Evolutionary conservation across 1,140 invertebrate species (phyloP), one percentile per base, ranked within the genome.

Genomic region (Lepidurus arcticus): DNA sequence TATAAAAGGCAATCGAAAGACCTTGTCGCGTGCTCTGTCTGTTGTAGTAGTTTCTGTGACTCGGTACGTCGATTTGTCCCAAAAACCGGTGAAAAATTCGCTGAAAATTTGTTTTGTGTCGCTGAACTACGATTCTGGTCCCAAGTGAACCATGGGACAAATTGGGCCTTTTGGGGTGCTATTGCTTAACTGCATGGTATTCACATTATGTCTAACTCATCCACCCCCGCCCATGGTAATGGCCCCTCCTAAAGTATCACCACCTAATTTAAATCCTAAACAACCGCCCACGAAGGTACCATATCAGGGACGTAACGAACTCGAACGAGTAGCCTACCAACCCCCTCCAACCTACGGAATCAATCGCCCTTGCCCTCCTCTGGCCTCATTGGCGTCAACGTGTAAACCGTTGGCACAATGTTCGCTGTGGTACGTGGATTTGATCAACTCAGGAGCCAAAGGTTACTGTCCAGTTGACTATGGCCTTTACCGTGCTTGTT

Each of bases 341-440:
- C 47, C 53, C 7, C 53, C 3, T 21, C 53, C 53, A 65, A 13
- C 53, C 21, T 65, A 11, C 9, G 74, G 34, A n/a, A 11, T 16
- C 11, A 42, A 42, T 16, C n/a, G 13, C 6, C 42, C 74, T 16
- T 80, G 79, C 45, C 76, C 79, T 0, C 26, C 76, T 44, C 13
- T 80, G 26, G 13, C 42, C 7, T 42, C 42, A 11, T 77, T 65
- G 13, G 42, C 79, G 8, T 73, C 79, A 34, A 26, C 45, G 11
- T 80, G 79, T 43, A 53, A 74, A 26, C 53, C 73, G 0, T 47
- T 77, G 73, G 42, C 73, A 13, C 79, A 80, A 11, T 80, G 79
- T 53, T 80, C 79, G 16, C 76, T 80, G 24, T 80, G 79, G 79
- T 80, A 77, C 77, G 44, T 73, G 0, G 79, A 80, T n/a, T 13